A percentile compares a stretch with the other conserved stretches of the same genome.
These are phyloP conservation scores for Spisula subtruncata DNA, from an alignment of 2,888 invertebrate genomes.

Conservation along the genomic window DNA sequence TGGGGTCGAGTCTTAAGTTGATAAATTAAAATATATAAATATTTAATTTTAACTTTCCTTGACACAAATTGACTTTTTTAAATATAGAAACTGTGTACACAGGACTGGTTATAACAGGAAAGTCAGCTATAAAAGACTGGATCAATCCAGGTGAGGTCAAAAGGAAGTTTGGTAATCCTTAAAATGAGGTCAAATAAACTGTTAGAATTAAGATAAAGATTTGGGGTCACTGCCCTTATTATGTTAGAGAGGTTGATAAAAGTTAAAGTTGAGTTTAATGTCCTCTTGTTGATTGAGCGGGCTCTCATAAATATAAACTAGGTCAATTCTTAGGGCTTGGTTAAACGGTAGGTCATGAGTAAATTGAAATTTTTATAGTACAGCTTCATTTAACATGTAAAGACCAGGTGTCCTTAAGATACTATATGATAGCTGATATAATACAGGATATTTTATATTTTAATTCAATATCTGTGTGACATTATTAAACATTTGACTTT, in stretches of 20 bases:
- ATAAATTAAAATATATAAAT: not conserved
- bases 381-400: too few species aligned
- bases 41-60: too few species aligned
- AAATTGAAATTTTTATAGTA: not conserved
- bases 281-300: not conserved
- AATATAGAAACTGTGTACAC: not conserved
- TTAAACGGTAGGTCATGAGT: not conserved
- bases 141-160: not conserved
- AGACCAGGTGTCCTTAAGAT: too few species aligned
- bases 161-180: not conserved
- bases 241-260: not conserved
- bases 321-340: not conserved
- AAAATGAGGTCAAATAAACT: not conserved
- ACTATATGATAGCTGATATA: too few species aligned
- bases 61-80: too few species aligned
- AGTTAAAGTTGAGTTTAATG: not conserved
- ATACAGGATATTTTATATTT: too few species aligned
- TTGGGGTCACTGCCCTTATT: slow-evolving; percentile 1
- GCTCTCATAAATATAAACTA: not conserved
- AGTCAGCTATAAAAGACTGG: not conserved
- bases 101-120: too few species aligned
- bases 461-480: too few species aligned
- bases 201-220: not conserved
- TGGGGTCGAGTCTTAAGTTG: not conserved
- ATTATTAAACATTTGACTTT: too few species aligned